Evolutionary conservation across 2,888 invertebrate species (phyloP).

Genomic region (Lathronympha strigana): DNA sequence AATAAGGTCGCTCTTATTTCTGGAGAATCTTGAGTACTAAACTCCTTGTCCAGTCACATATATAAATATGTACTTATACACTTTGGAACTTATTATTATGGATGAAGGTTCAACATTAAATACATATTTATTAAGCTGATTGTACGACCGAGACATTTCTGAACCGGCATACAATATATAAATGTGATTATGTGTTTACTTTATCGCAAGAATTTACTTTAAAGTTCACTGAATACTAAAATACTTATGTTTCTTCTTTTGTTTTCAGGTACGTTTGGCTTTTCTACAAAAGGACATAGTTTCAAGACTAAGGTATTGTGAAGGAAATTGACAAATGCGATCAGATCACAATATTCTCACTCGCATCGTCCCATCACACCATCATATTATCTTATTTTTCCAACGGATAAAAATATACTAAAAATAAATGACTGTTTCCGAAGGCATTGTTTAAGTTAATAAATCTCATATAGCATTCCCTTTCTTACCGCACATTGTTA

Average conservation of each 20-base stretch:
- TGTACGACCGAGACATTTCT: slow-evolving; percentile 13
- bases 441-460: no score
- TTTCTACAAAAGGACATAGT: not conserved
- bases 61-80: no score
- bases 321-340: not conserved
- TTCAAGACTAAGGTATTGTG: not conserved
- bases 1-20: not conserved
- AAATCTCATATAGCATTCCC: not conserved
- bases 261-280: slow-evolving; percentile 21
- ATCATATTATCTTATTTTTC: no score
- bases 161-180: slow-evolving; percentile 2
- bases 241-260: slow-evolving; percentile 4
- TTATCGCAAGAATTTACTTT: not conserved
- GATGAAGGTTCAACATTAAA: no score
- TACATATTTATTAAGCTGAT: no score
- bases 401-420: no score
- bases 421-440: not conserved
- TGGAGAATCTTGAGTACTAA: not conserved
- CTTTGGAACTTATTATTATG: no score
- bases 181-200: slow-evolving; percentile 15
- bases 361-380: no score
- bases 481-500: slow-evolving; percentile 1
- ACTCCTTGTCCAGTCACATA: no score
- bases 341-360: no score
- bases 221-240: slow-evolving; percentile 21